Conservation (phyloP, 2,888 invertebrate genomes). For the Mimachlamys varia region DNA sequence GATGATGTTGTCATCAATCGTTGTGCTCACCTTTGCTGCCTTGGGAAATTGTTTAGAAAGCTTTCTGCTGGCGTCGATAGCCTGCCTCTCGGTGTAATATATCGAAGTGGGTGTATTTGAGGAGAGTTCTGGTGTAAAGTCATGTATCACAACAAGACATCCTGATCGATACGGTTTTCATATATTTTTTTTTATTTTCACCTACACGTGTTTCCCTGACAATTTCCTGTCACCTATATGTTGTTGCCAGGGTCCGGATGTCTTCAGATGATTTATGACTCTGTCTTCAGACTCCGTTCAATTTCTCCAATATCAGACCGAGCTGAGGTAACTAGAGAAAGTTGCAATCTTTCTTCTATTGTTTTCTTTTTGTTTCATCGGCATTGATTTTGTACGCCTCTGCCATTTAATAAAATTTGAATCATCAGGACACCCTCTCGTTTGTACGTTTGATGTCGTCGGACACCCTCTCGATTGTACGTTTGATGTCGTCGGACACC, state of each 20-base stretch:
- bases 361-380: neutral
- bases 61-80: neutral
- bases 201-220: conserved; percentile 21
- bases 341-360: neutral
- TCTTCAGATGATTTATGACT: neutral
- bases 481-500: too few relatives aligned
- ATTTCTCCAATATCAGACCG: neutral
- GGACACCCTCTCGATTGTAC: too few relatives aligned
- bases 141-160: neutral
- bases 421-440: neutral
- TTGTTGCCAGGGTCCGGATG: neutral
- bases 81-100: neutral
- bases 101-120: neutral
- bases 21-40: neutral
- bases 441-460: too few relatives aligned
- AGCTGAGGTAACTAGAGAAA: neutral
- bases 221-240: conserved; percentile 30
- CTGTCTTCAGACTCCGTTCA: neutral
- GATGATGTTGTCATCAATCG: neutral
- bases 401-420: neutral
- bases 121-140: conserved; percentile 14
- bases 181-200: conserved; percentile 11
- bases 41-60: conserved; percentile 31
- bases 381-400: neutral
- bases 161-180: neutral